These are phyloP conservation scores for Aleiodes alternator DNA, from an alignment of 2,888 invertebrate species.

Conservation along the genomic window DNA sequence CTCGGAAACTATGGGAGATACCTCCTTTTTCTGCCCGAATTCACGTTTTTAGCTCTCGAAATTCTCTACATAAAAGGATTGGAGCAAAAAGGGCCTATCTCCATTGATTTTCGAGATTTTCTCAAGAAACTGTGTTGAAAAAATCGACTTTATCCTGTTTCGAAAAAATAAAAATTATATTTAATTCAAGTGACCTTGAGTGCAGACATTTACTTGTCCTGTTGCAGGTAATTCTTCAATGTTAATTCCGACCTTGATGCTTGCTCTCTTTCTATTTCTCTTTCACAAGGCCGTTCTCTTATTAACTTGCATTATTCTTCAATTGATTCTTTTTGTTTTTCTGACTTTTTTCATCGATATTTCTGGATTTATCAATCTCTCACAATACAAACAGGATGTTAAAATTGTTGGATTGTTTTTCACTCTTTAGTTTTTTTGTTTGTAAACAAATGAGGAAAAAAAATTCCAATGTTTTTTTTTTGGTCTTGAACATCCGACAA, in stretches of 20 bases:
- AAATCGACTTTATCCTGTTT: neutral
- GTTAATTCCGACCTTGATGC: slow-evolving; percentile 1
- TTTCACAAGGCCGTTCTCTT: neutral
- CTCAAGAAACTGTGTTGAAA: neutral
- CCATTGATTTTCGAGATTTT: too few relatives aligned
- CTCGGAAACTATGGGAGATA: too few relatives aligned
- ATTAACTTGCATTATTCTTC: slow-evolving; percentile 4
- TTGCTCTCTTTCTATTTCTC: slow-evolving; percentile 10
- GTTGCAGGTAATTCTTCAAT: neutral
- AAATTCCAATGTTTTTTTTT: neutral
- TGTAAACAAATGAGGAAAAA: slow-evolving; percentile 1
- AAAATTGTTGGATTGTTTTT: neutral
- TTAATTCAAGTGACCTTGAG: neutral
- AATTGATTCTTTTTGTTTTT: neutral
- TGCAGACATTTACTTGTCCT: neutral
- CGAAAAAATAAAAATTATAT: slow-evolving; percentile 4
- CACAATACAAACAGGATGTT: slow-evolving; percentile 26
- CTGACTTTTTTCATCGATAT: neutral
- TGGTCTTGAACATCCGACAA: neutral
- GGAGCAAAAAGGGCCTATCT: too few relatives aligned
- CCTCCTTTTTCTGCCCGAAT: too few relatives aligned
- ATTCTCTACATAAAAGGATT: too few relatives aligned
- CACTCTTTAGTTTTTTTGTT: neutral
- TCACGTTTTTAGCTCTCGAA: too few relatives aligned
- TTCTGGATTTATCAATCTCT: slow-evolving; percentile 12